phyloP scores from a whole-genome alignment of 2,888 invertebrate species.

The Malacosoma neustria region DNA sequence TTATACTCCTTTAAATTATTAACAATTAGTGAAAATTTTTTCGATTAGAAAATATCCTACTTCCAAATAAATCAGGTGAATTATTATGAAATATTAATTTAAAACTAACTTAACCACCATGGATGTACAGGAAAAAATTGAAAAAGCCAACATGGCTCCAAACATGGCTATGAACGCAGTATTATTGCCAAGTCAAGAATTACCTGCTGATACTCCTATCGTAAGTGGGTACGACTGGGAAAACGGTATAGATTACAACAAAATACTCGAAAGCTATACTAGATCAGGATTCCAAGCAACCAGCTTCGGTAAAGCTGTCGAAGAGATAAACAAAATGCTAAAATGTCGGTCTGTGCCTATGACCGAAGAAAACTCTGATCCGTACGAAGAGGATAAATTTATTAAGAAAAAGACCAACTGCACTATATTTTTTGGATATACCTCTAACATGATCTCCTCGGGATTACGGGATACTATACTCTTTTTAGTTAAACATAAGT shows the following conservation, averaged over 20 bases:
- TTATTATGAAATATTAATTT: constrained; percentile 11
- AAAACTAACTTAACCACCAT: constrained; percentile 19
- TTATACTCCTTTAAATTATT: too few species aligned
- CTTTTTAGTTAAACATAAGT: constrained; percentile 77
- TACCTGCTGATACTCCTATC: constrained; percentile 79
- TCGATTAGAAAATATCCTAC: too few species aligned
- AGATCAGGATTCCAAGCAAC: constrained; percentile 98
- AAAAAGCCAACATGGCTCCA: constrained; percentile 41
- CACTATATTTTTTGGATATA: constrained; percentile 97
- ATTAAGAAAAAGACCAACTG: constrained; percentile 86
- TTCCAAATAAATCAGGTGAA: too few species aligned
- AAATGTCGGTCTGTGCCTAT: constrained; percentile 81
- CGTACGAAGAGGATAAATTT: constrained; percentile 85
- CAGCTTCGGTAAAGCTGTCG: constrained; percentile 91
- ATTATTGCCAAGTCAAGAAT: constrained; percentile 78
- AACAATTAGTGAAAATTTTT: too few species aligned
- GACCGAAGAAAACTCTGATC: constrained; percentile 77
- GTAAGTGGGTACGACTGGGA: constrained; percentile 96
- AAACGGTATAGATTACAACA: constrained; percentile 88
- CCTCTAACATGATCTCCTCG: constrained; percentile 97
- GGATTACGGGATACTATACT: constrained; percentile 94
- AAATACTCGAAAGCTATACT: constrained; percentile 85
- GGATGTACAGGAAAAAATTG: constrained; percentile 33
- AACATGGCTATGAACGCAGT: constrained; percentile 81
- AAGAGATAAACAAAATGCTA: constrained; percentile 95